Base-by-base conservation (phyloP, 2,888 invertebrate genomes). In the Spisula solida region DNA sequence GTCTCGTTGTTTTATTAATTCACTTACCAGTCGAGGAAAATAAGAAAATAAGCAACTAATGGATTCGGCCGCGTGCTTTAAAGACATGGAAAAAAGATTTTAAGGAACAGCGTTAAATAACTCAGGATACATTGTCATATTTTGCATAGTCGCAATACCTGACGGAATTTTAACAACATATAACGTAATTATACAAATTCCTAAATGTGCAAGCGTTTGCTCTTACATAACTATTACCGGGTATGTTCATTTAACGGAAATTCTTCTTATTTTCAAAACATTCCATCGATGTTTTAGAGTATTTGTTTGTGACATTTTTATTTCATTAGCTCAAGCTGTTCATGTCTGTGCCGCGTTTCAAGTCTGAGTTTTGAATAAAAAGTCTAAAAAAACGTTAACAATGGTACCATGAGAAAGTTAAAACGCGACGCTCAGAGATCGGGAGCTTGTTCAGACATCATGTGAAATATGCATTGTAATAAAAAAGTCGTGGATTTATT, bases 121-220 rank as follows among this genome's bases (percentile, higher is more conserved):
- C 86, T 86, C 88, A 60, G 55, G 85, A 88, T 89, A 89, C 87
- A 81, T 89, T 89, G 91, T 91, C 91, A 88, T 91, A 89, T 86
- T 91, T 89, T 81, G 89, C 86, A 91, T 91, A 82, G 85, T 89
- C 89, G n/a, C 60, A 79, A 88, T 88, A 82, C 51, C 87, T 82
- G n/a, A 82, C 34, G 47, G 47, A 55, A 82, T 41, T 83, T 87
- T 80, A 89, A 87, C 86, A 91, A 89, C 88, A 79, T 83, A 66
- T 80, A 55, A 81, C 82, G 87, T 91, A 91, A 91, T 91, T 91
- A 91, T 83, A 85, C 79, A 51, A 41, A 91, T 91, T 85, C 91
- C 89, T 31, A 91, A 87, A 91, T 91, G 91, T 91, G 91, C 88
- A 91, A 82, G 47, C 85, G 88, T 88, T 89, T 88, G 89, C 70